Evolutionary conservation across 2,888 invertebrate species (phyloP).

Genomic region (Eupithecia centaureata): DNA sequence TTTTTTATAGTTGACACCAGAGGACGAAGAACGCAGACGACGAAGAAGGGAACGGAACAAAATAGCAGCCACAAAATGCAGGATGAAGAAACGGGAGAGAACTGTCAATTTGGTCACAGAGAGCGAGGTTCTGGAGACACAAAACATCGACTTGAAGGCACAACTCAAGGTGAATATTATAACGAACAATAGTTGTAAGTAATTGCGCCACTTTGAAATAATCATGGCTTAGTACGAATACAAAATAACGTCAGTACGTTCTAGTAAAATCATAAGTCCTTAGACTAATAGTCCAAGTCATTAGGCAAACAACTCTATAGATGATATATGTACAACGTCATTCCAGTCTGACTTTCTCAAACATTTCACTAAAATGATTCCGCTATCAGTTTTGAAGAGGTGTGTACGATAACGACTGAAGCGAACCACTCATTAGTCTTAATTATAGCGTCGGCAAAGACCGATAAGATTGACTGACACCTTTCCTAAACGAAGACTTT

Average conservation of each 20-base stretch:
- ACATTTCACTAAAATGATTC: conserved; percentile 37
- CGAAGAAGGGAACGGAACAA: conserved; percentile 95
- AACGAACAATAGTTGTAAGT: not conserved
- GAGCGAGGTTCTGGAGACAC: conserved; percentile 92
- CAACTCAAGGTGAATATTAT: conserved; percentile 85
- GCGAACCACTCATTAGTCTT: conserved; percentile 49
- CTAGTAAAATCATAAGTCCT: conserved; percentile 1
- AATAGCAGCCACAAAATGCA: conserved; percentile 97
- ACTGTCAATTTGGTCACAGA: conserved; percentile 94
- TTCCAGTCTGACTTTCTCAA: conserved; percentile 26
- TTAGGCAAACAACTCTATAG: not conserved
- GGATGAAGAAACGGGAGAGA: conserved; percentile 95
- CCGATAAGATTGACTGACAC: conserved; percentile 44
- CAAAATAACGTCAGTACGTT: not conserved
- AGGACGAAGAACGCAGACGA: conserved; percentile 94
- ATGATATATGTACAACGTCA: not conserved
- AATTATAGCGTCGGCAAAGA: conserved; percentile 41
- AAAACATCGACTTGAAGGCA: conserved; percentile 92
- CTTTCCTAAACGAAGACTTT: conserved; percentile 14
- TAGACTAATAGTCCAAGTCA: not conserved
- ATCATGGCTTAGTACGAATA: conserved; percentile 1
- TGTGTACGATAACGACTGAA: conserved; percentile 47
- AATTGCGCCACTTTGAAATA: not conserved
- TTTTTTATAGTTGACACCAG: conserved; percentile 89
- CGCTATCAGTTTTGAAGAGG: conserved; percentile 48